Evolutionary conservation across 2,113 vertebrate species (phyloP).

Genomic region (Rhynchopsitta pachyrhyncha): DNA sequence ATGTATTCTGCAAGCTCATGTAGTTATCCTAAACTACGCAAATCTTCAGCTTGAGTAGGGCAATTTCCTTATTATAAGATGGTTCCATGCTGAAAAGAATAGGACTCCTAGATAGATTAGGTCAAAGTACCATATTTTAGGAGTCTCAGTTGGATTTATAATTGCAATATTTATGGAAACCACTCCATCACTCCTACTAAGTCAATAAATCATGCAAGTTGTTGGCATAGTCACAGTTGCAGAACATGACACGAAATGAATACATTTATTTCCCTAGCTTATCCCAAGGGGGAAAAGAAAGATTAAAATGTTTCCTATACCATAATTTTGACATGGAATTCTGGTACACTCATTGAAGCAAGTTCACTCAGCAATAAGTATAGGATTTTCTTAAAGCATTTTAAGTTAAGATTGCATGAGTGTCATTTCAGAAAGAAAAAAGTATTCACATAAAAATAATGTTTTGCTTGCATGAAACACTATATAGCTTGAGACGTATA

Average conservation of each 20-base stretch:
- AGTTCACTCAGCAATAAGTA: not conserved
- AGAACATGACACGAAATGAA: not conserved
- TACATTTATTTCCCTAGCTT: not conserved
- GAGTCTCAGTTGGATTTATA: not conserved
- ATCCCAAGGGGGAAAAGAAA: rapidly evolving
- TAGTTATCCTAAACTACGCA: not conserved
- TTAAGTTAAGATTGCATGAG: not conserved
- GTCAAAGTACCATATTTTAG: not conserved
- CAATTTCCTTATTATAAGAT: not conserved
- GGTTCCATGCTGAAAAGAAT: not conserved
- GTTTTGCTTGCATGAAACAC: not conserved
- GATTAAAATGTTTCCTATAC: not conserved
- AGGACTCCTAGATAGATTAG: not conserved
- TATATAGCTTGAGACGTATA: not conserved
- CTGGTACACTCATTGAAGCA: not conserved
- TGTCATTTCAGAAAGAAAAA: no score
- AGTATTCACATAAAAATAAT: not conserved
- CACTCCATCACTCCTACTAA: not conserved
- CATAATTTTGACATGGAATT: not conserved
- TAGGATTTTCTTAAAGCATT: not conserved
- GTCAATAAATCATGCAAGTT: not conserved
- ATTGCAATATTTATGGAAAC: not conserved
- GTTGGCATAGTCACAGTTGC: not conserved
- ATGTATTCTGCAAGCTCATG: not conserved
- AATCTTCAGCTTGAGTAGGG: not conserved